phyloP scores from a whole-genome alignment of 2,888 invertebrate genomes.

The Drosophila silvestris region DNA sequence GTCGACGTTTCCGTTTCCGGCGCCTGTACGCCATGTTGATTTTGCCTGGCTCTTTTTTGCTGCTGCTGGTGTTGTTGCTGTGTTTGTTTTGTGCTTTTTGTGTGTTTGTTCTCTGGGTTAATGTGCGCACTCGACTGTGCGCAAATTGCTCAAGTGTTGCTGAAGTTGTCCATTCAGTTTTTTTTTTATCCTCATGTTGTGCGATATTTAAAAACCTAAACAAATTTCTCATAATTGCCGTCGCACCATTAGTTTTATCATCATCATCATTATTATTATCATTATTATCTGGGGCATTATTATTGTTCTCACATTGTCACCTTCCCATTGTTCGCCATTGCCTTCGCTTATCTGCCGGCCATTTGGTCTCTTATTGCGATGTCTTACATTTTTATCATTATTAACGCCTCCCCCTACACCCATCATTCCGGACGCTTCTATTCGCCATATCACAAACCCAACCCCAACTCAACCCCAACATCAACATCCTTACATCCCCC shows the following conservation, averaged over 20 bases:
- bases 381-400: slow-evolving; percentile 80
- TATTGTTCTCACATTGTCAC: slow-evolving; percentile 75
- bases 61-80: slow-evolving; percentile 52
- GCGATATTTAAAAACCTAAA: slow-evolving; percentile 49
- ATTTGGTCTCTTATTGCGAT: slow-evolving; percentile 75
- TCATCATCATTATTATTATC: slow-evolving; percentile 30
- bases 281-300: slow-evolving; percentile 61
- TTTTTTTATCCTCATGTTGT: slow-evolving; percentile 30
- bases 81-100: slow-evolving; percentile 28
- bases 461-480: slow-evolving; percentile 1
- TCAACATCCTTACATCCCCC: slow-evolving; percentile 2
- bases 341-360: slow-evolving; percentile 63
- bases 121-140: slow-evolving; percentile 81
- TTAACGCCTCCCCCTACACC: slow-evolving; percentile 43
- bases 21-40: slow-evolving; percentile 77
- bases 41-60: slow-evolving; percentile 63
- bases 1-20: slow-evolving; percentile 80
- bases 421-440: slow-evolving; percentile 11
- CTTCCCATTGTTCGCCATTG: slow-evolving; percentile 52
- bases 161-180: slow-evolving; percentile 64
- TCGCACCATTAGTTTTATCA: slow-evolving; percentile 76
- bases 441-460: slow-evolving; percentile 17
- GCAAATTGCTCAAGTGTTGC: slow-evolving; percentile 82
- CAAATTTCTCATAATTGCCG: slow-evolving; percentile 71
- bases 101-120: slow-evolving; percentile 69